Evolutionary conservation across 2,888 invertebrate species (phyloP).

Genomic region (Conus canariensis): DNA sequence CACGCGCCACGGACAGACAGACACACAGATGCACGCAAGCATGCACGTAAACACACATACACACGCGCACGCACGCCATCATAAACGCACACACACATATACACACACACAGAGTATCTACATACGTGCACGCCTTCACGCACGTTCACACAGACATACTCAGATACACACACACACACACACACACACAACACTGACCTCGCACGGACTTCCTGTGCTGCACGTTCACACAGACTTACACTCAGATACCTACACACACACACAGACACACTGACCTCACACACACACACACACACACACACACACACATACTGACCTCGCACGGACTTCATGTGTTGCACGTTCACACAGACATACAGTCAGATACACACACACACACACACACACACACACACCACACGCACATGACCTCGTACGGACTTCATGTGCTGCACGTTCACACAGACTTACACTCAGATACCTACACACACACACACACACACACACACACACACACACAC

Average conservation of each 20-base stretch:
- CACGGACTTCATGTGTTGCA: no score
- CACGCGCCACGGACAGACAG: not conserved
- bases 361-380: not conserved
- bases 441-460: not conserved
- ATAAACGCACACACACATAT: not conserved
- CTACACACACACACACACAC: no score
- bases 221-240: no score
- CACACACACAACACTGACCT: no score
- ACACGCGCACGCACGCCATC: not conserved
- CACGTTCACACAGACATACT: no score
- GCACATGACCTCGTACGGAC: not conserved
- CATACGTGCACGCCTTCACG: not conserved
- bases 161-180: no score
- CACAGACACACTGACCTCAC: no score
- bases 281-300: no score
- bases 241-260: no score
- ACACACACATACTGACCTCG: no score
- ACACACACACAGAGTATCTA: not conserved
- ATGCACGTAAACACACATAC: not conserved
- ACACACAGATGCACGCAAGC: not conserved
- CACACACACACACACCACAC: conserved; percentile 7
- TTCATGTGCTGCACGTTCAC: not conserved
- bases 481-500: not conserved
- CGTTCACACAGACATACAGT: no score
- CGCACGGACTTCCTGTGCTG: no score